Percentiles rank a stretch among this genome's conserved stretches.
phyloP scores from a whole-genome alignment of 2,888 invertebrate species.

The Dendrolimus pini region DNA sequence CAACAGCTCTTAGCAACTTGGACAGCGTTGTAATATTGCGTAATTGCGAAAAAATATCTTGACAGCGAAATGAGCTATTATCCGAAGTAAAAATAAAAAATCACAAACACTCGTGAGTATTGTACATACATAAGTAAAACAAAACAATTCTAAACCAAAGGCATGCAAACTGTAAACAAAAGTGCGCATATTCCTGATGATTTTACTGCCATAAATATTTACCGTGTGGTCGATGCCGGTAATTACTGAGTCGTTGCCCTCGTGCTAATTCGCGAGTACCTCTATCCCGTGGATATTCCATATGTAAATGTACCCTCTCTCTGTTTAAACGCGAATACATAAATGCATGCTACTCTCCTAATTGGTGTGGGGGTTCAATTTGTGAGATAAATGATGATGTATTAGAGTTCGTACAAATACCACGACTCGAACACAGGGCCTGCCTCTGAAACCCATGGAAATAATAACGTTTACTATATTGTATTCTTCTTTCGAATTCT shows the following conservation, averaged over 20 bases:
- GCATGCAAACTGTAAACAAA: background rate
- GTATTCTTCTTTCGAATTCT: too few relatives aligned
- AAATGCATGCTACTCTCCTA: background rate
- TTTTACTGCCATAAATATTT: constrained; percentile 7
- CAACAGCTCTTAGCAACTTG: too few relatives aligned
- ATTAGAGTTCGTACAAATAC: too few relatives aligned
- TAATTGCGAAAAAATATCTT: too few relatives aligned
- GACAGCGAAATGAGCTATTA: too few relatives aligned
- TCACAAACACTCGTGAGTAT: too few relatives aligned
- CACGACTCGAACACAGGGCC: too few relatives aligned
- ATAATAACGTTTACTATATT: too few relatives aligned
- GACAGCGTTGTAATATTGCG: too few relatives aligned
- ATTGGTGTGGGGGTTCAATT: constrained; percentile 6
- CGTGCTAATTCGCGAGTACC: constrained; percentile 28
- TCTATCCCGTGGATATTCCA: constrained; percentile 22
- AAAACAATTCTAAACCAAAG: background rate
- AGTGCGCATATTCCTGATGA: constrained; percentile 3
- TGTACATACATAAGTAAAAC: too few relatives aligned
- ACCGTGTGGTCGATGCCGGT: constrained; percentile 11
- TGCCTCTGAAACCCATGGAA: too few relatives aligned
- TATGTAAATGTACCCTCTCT: constrained; percentile 29
- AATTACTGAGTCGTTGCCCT: constrained; percentile 28
- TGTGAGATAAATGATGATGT: constrained; percentile 16
- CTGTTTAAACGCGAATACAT: constrained; percentile 3
- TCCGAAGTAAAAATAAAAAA: too few relatives aligned